phyloP scores from a whole-genome alignment of 2,113 vertebrate species.

The Spea bombifrons region DNA sequence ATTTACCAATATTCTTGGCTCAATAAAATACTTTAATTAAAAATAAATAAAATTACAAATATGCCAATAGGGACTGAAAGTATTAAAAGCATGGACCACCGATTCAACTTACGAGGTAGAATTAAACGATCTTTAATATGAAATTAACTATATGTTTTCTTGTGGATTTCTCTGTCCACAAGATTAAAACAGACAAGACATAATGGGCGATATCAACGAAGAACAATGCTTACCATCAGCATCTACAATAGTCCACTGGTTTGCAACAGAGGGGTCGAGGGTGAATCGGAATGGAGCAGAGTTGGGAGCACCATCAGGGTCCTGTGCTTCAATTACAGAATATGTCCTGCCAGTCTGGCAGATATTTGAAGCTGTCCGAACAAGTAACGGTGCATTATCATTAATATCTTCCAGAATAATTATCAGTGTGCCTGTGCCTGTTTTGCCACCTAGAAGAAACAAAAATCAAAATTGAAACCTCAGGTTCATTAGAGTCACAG shows the following conservation, averaged over 20 bases:
- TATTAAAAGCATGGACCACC: too few species aligned
- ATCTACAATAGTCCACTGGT: conserved; percentile 63
- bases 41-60: neutral
- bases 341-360: conserved; percentile 64
- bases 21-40: neutral
- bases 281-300: conserved; percentile 70
- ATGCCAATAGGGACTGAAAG: too few species aligned
- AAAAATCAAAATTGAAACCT: conserved; percentile 20
- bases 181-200: too few species aligned
- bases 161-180: too few species aligned
- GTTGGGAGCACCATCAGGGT: conserved; percentile 65
- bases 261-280: conserved; percentile 50
- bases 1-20: too few species aligned
- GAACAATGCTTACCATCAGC: conserved; percentile 63
- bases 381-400: conserved; percentile 69
- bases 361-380: conserved; percentile 49
- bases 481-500: neutral
- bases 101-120: too few species aligned
- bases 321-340: conserved; percentile 60
- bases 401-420: conserved; percentile 72
- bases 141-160: too few species aligned
- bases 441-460: conserved; percentile 65
- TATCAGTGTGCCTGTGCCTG: conserved; percentile 77
- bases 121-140: too few species aligned
- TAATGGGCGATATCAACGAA: too few species aligned